Percentiles rank a stretch among this genome's conserved stretches.
These are phyloP conservation scores for Aldabrachelys gigantea DNA, from an alignment of 2,113 vertebrate genomes.

Conservation along the genomic window DNA sequence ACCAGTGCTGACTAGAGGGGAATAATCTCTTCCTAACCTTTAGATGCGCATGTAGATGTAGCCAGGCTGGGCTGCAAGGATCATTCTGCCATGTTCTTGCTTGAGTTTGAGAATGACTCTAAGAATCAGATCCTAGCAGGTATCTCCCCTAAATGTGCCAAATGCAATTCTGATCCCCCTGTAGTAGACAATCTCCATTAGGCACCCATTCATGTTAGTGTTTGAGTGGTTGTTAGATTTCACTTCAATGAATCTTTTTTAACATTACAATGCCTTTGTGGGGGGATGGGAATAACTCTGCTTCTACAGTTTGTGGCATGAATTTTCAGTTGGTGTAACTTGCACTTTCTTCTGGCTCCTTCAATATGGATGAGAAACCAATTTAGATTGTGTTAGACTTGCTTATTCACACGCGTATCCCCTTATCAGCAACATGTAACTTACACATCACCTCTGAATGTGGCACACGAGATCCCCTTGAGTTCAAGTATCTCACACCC, in stretches of 20 bases:
- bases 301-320: background rate
- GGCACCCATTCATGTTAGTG: background rate
- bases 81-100: too few species aligned
- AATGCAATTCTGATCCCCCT: background rate
- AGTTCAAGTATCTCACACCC: background rate
- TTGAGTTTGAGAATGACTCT: too few species aligned
- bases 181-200: background rate
- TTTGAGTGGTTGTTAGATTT: background rate
- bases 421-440: background rate
- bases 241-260: background rate
- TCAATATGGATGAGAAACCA: background rate
- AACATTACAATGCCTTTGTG: background rate
- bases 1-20: too few species aligned
- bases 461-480: accelerated
- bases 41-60: too few species aligned
- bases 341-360: background rate
- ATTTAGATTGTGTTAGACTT: background rate
- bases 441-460: background rate
- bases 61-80: too few species aligned
- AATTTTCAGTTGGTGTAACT: background rate
- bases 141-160: background rate
- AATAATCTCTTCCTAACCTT: too few species aligned
- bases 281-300: background rate
- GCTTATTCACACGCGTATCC: background rate
- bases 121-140: too few species aligned